Evolutionary conservation across 2,797 vertebrate species (phyloP).

Genomic region (Danio kyathit): DNA sequence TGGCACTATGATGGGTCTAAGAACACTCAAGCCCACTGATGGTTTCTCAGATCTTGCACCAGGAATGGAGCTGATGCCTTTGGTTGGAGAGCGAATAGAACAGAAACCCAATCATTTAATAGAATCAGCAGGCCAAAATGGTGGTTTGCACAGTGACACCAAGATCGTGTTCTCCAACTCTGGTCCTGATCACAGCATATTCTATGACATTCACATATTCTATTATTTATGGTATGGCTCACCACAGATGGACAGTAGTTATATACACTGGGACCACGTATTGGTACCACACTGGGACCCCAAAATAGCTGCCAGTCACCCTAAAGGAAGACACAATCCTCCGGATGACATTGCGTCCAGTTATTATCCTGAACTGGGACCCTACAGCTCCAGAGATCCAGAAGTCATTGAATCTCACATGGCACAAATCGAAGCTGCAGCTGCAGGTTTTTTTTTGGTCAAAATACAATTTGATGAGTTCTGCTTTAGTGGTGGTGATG

Average conservation of each 20-base stretch:
- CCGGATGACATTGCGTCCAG: constrained; percentile 90
- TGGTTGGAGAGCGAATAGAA: constrained; percentile 75
- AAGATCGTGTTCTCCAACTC: constrained; percentile 74
- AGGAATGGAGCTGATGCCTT: constrained; percentile 79
- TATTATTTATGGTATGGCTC: constrained; percentile 90
- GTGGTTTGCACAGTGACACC: constrained; percentile 62
- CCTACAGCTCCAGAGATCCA: constrained; percentile 89
- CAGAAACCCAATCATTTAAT: constrained; percentile 74
- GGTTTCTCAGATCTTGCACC: constrained; percentile 84
- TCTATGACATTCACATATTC: constrained; percentile 88
- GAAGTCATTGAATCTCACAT: constrained; percentile 88
- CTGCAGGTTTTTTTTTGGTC: constrained; percentile 74
- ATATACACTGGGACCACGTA: constrained; percentile 90
- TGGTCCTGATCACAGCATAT: constrained; percentile 78
- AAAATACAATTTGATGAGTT: constrained; percentile 1
- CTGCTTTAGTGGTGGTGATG: not conserved
- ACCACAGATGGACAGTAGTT: constrained; percentile 80
- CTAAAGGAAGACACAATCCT: constrained; percentile 88
- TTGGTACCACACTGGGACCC: constrained; percentile 93
- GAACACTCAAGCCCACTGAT: constrained; percentile 86
- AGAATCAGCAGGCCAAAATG: constrained; percentile 72
- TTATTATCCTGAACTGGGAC: constrained; percentile 87
- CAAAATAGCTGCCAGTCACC: constrained; percentile 90
- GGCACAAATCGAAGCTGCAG: constrained; percentile 87
- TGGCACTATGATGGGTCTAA: constrained; percentile 89